These are phyloP conservation scores for Corythaixoides concolor DNA, from an alignment of 2,113 vertebrate genomes.

Conservation along the genomic window DNA sequence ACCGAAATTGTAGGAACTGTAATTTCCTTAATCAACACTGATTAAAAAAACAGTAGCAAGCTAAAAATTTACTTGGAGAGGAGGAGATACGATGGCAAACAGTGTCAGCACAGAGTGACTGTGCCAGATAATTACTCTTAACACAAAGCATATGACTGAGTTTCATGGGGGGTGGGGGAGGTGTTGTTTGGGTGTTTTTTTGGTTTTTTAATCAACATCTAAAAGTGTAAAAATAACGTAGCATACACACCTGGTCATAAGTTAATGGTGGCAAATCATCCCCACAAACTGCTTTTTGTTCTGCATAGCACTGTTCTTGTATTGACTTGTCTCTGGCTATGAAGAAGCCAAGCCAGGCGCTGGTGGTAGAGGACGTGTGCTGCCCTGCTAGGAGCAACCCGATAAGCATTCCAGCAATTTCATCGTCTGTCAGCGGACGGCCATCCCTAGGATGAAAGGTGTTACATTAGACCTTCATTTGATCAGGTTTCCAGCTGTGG, in stretches of 20 bases:
- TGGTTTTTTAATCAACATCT: background rate
- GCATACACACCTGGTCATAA: slow-evolving; percentile 84
- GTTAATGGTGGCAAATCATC: slow-evolving; percentile 81
- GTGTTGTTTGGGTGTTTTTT: accelerated
- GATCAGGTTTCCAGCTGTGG: background rate
- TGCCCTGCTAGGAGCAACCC: slow-evolving; percentile 93
- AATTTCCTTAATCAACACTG: background rate
- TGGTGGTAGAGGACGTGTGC: slow-evolving; percentile 97
- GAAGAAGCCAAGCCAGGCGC: slow-evolving; percentile 96
- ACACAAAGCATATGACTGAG: background rate
- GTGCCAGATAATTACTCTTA: background rate
- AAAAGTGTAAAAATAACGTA: background rate
- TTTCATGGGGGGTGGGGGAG: background rate
- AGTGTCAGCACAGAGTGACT: background rate
- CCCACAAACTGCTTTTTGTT: slow-evolving; percentile 89
- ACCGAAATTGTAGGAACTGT: background rate
- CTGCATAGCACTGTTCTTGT: slow-evolving; percentile 87
- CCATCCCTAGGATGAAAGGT: slow-evolving; percentile 77
- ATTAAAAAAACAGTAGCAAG: background rate
- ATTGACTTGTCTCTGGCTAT: slow-evolving; percentile 83
- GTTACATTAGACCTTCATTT: accelerated
- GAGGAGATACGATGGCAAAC: background rate
- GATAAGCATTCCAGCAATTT: slow-evolving; percentile 92
- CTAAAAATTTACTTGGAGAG: background rate
- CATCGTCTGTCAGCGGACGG: slow-evolving; percentile 78